phyloP scores from a whole-genome alignment of 2,797 vertebrate genomes.

The Allenopithecus nigroviridis region DNA sequence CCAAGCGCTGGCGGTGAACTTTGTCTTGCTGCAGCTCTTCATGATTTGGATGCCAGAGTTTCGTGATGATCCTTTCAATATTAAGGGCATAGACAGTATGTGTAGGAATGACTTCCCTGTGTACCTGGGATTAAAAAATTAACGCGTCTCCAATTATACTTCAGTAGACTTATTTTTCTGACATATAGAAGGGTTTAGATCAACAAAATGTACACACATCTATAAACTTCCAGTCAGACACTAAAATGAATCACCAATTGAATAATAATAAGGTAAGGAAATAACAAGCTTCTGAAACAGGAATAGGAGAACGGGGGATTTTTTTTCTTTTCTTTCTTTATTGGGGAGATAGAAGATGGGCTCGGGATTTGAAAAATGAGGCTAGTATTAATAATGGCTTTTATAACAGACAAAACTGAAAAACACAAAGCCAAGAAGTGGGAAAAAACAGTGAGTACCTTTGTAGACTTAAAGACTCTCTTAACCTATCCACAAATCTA shows the following conservation, averaged over 20 bases:
- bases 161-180: not conserved
- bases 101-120: conserved; percentile 94
- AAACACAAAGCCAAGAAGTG: not conserved
- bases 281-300: not conserved
- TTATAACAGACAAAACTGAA: not conserved
- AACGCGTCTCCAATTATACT: not conserved
- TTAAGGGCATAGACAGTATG: conserved; percentile 97
- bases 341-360: not conserved
- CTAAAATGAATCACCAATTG: not conserved
- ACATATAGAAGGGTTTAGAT: not conserved
- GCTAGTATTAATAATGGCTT: not conserved
- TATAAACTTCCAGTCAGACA: not conserved
- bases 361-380: not conserved
- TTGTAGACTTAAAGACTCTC: not conserved
- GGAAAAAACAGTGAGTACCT: not conserved
- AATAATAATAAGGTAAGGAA: not conserved
- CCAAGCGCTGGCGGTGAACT: conserved; percentile 91
- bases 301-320: not conserved
- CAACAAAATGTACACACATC: not conserved
- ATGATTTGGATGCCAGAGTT: conserved; percentile 96
- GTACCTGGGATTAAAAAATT: conserved; percentile 86
- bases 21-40: conserved; percentile 97
- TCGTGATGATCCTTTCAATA: conserved; percentile 94
- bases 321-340: not conserved
- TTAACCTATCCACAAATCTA: not conserved